phyloP scores from a whole-genome alignment of 2,113 vertebrate genomes.

The Nanorana parkeri region DNA sequence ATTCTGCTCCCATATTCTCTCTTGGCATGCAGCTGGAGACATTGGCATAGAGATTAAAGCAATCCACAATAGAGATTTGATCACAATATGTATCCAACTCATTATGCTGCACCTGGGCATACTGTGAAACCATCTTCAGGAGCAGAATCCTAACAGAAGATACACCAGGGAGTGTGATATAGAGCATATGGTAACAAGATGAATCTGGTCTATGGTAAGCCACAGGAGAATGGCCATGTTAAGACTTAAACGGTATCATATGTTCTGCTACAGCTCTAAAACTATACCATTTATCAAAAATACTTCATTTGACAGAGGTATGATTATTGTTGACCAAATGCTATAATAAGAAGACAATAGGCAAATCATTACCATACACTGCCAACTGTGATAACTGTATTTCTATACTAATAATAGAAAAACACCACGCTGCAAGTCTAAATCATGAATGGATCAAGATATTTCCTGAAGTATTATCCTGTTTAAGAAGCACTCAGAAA shows the following conservation, averaged over 20 bases:
- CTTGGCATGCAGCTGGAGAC: not conserved
- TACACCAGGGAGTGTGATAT: conserved; percentile 5
- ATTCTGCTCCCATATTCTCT: conserved; percentile 21
- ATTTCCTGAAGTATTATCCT: too few relatives aligned
- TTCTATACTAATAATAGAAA: too few relatives aligned
- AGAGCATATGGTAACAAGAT: conserved; percentile 9
- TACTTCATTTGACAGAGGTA: not conserved
- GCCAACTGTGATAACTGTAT: too few relatives aligned
- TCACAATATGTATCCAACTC: conserved; percentile 39
- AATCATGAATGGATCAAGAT: too few relatives aligned
- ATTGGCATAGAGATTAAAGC: not conserved
- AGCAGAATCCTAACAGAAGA: not conserved
- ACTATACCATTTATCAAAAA: not conserved
- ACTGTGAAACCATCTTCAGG: not conserved
- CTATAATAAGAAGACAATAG: not conserved
- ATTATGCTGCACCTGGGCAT: conserved; percentile 38
- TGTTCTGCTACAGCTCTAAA: not conserved
- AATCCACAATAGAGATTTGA: conserved; percentile 17
- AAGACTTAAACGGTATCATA: not conserved
- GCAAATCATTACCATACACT: not conserved
- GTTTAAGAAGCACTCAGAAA: too few relatives aligned
- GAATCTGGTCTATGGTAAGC: not conserved
- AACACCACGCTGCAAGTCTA: too few relatives aligned
- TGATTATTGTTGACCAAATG: not conserved
- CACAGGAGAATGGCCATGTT: not conserved